A percentile compares a stretch with the other conserved stretches of the same genome.
phyloP scores from a whole-genome alignment of 2,888 invertebrate genomes.

The Phengaris alcon region DNA sequence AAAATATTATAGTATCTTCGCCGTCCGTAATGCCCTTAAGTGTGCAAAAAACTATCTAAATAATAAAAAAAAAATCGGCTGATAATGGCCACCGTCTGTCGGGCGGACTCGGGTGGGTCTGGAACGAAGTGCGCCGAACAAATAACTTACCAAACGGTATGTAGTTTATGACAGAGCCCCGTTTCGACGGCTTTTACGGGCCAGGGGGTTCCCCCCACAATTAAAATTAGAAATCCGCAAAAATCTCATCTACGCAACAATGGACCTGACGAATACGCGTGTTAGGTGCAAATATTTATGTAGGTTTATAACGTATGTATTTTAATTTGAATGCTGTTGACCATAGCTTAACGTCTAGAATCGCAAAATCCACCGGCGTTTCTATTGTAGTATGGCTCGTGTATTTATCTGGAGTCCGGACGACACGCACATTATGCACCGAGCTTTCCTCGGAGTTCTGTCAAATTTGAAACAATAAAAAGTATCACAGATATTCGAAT shows the following conservation, averaged over 20 bases:
- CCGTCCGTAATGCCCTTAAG: no score
- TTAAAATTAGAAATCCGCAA: slow-evolving; percentile 10
- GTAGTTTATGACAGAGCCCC: slow-evolving; percentile 6
- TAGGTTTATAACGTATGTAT: neutral
- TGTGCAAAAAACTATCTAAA: no score
- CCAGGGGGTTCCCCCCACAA: neutral
- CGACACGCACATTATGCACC: no score
- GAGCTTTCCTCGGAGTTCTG: no score
- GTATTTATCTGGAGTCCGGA: no score
- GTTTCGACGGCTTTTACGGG: neutral
- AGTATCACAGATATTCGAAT: no score
- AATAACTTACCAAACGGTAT: slow-evolving; percentile 15
- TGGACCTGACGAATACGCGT: slow-evolving; percentile 8
- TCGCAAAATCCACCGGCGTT: no score
- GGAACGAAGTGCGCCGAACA: neutral
- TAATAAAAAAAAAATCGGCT: neutral
- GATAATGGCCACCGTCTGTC: neutral
- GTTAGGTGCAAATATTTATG: neutral
- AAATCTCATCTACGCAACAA: slow-evolving; percentile 14
- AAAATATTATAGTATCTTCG: no score
- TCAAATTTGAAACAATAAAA: no score
- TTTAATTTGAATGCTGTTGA: neutral
- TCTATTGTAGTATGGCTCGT: no score
- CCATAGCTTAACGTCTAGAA: neutral
- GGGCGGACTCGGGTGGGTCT: neutral